Base-by-base conservation (phyloP, 2,888 invertebrate genomes). In the Eupithecia subfuscata region DNA sequence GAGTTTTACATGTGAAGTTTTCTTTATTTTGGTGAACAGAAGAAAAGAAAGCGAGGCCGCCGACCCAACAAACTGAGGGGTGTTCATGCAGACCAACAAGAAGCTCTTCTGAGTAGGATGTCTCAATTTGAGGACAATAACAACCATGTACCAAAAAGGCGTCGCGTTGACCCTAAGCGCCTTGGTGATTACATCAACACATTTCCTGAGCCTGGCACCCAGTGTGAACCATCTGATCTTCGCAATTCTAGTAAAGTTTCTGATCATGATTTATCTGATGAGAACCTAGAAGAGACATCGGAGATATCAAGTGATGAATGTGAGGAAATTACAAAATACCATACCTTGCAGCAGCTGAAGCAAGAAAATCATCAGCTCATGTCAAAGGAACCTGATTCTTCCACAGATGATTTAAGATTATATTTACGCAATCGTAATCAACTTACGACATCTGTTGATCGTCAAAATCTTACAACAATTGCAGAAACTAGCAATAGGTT, bases 151-250 rank as follows among this genome's bases (percentile, higher is more conserved):
- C 16, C 64, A 40, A 75, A 75, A 52, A 72, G 34, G 37, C 72
- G 56, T 22, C 18, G 69, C 34, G 6, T 75, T 14, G 65, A 75
- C 8, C 52, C 40, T 30, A 52, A 34, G 6, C 72, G 72, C 0
- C 75, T 75, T 56, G 75, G 75, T 56, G 72, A 65, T 34, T 75
- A 75, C 56, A 75, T 63, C 30, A 48, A 75, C 30, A n/a, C 16
- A 18, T 71, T 71, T 37, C 75, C 72, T 11, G 22, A 45, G 2
- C 30, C 56, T 63, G 63, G n/a, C 25, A 60, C 25, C 11, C 65
- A 67, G 7, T 67, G n/a, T 7, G n/a, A 67, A 37, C n/a, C 65
- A n/a, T 40, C 37, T 16, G 22, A 43, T 43, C 30, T 30, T 67
- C 70, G 45, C n/a, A 70, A 45, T 43, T n/a, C 25, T 22, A 34